phyloP scores from a whole-genome alignment of 2,113 vertebrate species.

The Perca schrenkii region DNA sequence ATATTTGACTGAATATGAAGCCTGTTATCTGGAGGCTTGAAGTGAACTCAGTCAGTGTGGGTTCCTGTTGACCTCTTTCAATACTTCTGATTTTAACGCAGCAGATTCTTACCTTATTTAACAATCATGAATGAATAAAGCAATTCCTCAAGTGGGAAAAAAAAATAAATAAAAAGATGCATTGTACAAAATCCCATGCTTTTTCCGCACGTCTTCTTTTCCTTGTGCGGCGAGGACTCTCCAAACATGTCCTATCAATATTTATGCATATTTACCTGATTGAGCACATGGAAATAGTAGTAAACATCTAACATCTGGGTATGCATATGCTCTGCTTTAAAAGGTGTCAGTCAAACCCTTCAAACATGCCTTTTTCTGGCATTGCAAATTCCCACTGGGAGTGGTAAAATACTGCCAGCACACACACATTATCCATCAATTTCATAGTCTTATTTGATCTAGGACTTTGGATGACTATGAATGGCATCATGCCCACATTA shows the following conservation, averaged over 20 bases:
- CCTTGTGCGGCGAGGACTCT: not conserved
- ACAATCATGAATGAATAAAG: not conserved
- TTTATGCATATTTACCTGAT: not conserved
- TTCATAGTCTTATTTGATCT: not conserved
- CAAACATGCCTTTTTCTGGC: constrained; percentile 12
- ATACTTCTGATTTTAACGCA: not conserved
- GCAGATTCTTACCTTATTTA: not conserved
- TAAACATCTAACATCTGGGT: constrained; percentile 12
- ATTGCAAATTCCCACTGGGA: constrained; percentile 15
- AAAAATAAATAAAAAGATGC: too few relatives aligned
- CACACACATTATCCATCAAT: not conserved
- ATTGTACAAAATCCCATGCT: not conserved
- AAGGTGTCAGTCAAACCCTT: constrained; percentile 25
- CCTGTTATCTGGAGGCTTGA: not conserved
- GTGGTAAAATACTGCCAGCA: not conserved
- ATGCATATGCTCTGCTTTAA: not conserved
- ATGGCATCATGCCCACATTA: not conserved
- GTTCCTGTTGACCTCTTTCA: not conserved
- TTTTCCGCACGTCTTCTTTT: not conserved
- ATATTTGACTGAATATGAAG: not conserved
- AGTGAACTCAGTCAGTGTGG: not conserved
- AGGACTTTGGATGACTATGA: constrained; percentile 1
- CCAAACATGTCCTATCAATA: not conserved
- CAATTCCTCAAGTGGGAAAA: not conserved
- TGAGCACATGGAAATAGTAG: not conserved